Conservation (phyloP, 2,113 vertebrate genomes). For the Equus przewalskii region DNA sequence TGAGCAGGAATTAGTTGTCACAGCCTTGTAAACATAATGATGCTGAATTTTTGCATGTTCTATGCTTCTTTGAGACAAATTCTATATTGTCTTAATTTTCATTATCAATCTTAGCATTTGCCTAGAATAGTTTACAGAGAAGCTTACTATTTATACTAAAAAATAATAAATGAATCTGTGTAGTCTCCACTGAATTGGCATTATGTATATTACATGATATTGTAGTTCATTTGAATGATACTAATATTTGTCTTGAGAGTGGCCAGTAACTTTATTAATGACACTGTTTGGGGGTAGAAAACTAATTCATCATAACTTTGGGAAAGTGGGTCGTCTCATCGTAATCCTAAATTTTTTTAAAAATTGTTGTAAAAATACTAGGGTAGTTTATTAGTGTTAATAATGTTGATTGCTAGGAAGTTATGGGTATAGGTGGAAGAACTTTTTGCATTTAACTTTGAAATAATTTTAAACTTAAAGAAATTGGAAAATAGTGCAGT, state of each 20-base stretch:
- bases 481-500: neutral
- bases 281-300: neutral
- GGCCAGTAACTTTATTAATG: neutral
- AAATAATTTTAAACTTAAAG: slow-evolving; percentile 51
- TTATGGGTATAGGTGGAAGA: neutral
- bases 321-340: neutral
- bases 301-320: slow-evolving; percentile 12
- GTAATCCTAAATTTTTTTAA: neutral
- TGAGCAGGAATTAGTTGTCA: neutral
- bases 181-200: neutral
- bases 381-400: neutral
- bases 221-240: neutral
- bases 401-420: neutral
- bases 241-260: slow-evolving; percentile 3
- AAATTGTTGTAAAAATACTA: neutral
- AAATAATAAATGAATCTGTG: neutral
- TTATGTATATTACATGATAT: neutral
- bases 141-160: neutral
- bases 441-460: slow-evolving; percentile 13
- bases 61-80: neutral
- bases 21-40: neutral
- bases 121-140: neutral
- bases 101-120: neutral
- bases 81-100: neutral
- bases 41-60: neutral